Evolutionary conservation across 1,140 invertebrate species (phyloP), one percentile per base, ranked within the genome.

Genomic region (Varroa destructor): DNA sequence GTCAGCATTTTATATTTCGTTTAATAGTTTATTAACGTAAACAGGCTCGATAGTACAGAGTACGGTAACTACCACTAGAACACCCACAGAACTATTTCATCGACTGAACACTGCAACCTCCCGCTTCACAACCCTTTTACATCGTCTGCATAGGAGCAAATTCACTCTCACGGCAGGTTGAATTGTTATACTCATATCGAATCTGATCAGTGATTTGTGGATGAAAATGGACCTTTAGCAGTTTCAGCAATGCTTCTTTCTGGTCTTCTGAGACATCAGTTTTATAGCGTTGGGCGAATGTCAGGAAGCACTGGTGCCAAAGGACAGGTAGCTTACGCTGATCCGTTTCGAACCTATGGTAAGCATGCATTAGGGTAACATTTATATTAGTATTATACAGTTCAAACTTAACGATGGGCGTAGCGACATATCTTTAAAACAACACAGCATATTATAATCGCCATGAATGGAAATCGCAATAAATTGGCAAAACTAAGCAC

Each of bases 201-300:
- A 96, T 87, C 82, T 95, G 91, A 1, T 85, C 80, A 40, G 91
- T 91, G 8, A 97, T 88, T 70, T 85, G 84, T 54, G 85, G 84
- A 83, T 97, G 93, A 5, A 78, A 81, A 77, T 97, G 89, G 78
- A 85, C 85, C 73, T 84, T 84, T 0, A 95, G 77, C 6, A 97
- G 81, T 74, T 87, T 85, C 36, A 93, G 79, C 46, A 98, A 79
- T 37, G 87, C 86, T 78, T 95, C 90, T 78, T 87, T 87, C 80
- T 98, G 94, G 77, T 97, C 93, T 37, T 86, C 85, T 73, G 90
- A 93, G 70, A 98, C 87, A 80, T 97, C 91, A 73, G 89, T 86
- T 81, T 97, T 97, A 79, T 99, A 99, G 73, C 91, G 84, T 81
- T 98, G 92, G 1, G 88, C 87, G 84, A 99, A 98, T 1, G 90